Evolutionary conservation across 2,113 vertebrate species (phyloP).

Genomic region (Rhinolophus ferrumequinum): DNA sequence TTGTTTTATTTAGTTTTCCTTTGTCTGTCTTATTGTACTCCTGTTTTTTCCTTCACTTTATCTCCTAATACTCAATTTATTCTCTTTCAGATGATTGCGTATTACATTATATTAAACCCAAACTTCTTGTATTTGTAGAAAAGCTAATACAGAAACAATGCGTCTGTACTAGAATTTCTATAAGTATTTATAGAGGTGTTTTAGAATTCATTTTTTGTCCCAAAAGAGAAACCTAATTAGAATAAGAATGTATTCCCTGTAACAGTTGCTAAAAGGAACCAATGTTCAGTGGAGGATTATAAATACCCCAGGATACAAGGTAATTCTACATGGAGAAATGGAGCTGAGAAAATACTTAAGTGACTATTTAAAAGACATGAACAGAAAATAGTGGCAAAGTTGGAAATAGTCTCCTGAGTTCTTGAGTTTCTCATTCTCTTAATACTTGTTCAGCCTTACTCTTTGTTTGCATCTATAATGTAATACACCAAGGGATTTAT

Average conservation of each 20-base stretch:
- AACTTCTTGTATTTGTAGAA: background rate
- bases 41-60: background rate
- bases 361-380: background rate
- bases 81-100: background rate
- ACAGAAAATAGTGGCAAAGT: background rate
- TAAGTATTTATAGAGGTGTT: background rate
- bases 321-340: background rate
- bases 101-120: background rate
- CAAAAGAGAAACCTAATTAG: slow-evolving; percentile 30
- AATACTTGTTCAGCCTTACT: background rate
- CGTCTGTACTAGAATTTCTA: background rate
- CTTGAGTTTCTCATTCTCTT: background rate
- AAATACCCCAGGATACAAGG: background rate
- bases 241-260: slow-evolving; percentile 49
- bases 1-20: background rate
- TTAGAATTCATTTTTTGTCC: slow-evolving; percentile 5
- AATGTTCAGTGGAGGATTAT: background rate
- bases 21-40: background rate
- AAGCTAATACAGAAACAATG: background rate
- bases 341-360: background rate
- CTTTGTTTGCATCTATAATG: background rate
- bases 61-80: background rate
- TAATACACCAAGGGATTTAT: background rate
- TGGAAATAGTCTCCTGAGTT: slow-evolving; percentile 11
- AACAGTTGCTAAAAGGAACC: background rate